Base-by-base conservation (phyloP, 2,797 vertebrate species). In the Apogon talboti region DNA sequence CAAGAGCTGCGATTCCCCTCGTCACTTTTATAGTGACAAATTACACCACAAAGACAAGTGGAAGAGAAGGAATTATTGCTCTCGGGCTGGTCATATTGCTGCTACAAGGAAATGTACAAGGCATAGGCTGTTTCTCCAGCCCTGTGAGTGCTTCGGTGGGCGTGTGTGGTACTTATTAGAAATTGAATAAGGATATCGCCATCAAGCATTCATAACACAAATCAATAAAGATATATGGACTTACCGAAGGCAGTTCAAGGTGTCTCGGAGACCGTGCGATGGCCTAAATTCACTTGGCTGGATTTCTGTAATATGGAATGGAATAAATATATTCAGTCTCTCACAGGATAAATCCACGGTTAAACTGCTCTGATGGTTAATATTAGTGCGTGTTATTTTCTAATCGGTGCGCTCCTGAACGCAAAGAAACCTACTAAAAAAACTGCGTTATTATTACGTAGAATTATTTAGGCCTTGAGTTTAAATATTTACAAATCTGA, bases 141-240 rank as follows among this genome's bases (percentile, higher is more conserved):
- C 65, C 45, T 62, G 72, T 51, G 48, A 68, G 79, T 62, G 81
- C 75, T 68, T 74, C 35, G 46, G 82, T 81, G 84, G 64, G 88
- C 83, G 83, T 89, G 83, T 79, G 71, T 58, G 72, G 49, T 79
- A 83, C 81, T 90, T 89, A 92, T 91, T 91, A 90, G 84, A 87
- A 88, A 89, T 85, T 81, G 83, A 92, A 92, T 89, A 91, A 91
- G 88, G 85, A 89, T 89, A 90, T 90, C 79, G 86, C 83, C 88
- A 87, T 88, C 83, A 84, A 90, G 79, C 71, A 80, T 83, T 90
- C 86, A 91, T 83, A 86, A 87, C 81, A 86, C 74, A 90, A 89
- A 92, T 91, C 90, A 91, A 92, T 91, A 90, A 88, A 84, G 84
- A 91, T 84, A 81, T 87, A 85, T 92, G 76, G 79, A 91, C 94